Base-by-base conservation (phyloP, 2,113 vertebrate species). In the Syrrhaptes paradoxus region DNA sequence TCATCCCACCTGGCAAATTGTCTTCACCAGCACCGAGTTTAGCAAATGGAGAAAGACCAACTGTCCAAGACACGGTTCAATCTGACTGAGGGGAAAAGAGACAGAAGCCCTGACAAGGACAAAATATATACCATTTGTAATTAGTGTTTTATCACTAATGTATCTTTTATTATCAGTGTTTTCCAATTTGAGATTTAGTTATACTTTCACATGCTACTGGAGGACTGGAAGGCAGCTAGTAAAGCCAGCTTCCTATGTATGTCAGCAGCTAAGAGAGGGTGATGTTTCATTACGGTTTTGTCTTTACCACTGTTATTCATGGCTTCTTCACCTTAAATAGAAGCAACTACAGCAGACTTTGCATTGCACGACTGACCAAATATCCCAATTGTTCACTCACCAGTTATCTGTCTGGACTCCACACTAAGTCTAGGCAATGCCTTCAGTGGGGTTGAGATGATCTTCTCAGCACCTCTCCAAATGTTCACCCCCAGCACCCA, bases 381-480 rank as follows among this genome's bases (percentile, higher is more conserved):
- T 2, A 3, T 17, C 32, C n/a, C 49, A 43, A 4, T 2, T 36
- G 18, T 29, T 85, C 52, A 83, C 1, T 0, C 18, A n/a, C 32
- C 22, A 29, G 26, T 0, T 51, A 75, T 4, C 32, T 13, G 4
- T 7, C 58, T 6, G 13, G 62, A 52, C 62, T 20, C 32, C 18
- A 66, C 25, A 10, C 8, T 8, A 70, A 77, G 21, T 10, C 28
- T 18, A 45, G 13, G 38, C n/a, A 81, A 67, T 26, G 34, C 61
- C 25, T 75, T 71, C 43, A 20, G 26, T 31, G 21, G 20, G 17
- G 13, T 11, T 26, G 67, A 72, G 17, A 36, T 7, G 4, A 66
- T 38, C 46, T 58, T 78, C 26, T 38, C 62, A 1, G 0, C 28
- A 86, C 22, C 43, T 12, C n/a, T 49, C 13, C 36, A n/a, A 48